Evolutionary conservation across 2,113 vertebrate species (phyloP), one percentile per base, ranked within the genome.

Genomic region (Fulmarus glacialis): DNA sequence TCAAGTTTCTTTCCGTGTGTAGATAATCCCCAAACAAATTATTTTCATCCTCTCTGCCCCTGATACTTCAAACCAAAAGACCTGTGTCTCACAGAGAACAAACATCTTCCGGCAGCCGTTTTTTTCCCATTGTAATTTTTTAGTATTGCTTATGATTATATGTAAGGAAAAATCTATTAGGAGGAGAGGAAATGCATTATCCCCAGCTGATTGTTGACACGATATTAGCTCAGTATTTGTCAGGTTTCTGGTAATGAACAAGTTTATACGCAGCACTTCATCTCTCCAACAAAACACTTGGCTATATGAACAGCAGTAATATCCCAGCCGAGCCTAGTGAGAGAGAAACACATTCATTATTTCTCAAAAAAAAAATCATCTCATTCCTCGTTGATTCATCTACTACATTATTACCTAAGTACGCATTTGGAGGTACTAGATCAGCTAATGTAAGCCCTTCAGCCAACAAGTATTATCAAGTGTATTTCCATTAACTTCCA

Each of bases 401-500:
- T 50, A 27, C 55, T 63, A 36, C 62, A 48, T 96, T 95, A 93
- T 93, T 78, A 89, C 88, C 82, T 73, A 58, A 71, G 84, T n/a
- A 60, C 4, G 14, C 78, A 29, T 82, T 91, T 80, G 83, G 80
- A 96, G 77, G 70, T 48, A 50, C 48, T 75, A 90, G 78, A 86
- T 82, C 84, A 90, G 92, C 90, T 96, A 95, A 96, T 91, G 91
- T 42, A 95, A 94, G 59, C 64, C 82, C 87, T 91, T 96, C 93
- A 92, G 84, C 71, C 74, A 86, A 50, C 70, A 59, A 43, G 63
- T 40, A 52, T 87, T 92, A 91, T 59, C 81, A 71, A 82, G 82
- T n/a, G 92, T 82, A 82, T 91, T 96, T 92, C 94, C 91, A 96
- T 97, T 97, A 96, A 60, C 82, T 95, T 63, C 82, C 56, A 53